phyloP scores from a whole-genome alignment of 2,797 vertebrate genomes.

The Myotis planiceps region DNA sequence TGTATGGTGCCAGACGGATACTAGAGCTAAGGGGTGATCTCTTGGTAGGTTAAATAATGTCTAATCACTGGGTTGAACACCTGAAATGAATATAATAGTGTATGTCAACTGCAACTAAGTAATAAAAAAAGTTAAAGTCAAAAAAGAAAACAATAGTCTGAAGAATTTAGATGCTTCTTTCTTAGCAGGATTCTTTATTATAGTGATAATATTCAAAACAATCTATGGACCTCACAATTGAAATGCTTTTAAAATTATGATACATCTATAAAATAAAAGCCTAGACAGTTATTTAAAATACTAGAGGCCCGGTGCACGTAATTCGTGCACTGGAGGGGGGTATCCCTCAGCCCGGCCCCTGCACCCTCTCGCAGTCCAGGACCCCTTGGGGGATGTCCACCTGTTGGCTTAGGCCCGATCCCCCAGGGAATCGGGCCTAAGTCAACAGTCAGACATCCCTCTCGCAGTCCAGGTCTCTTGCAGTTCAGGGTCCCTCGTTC shows the following conservation, averaged over 20 bases:
- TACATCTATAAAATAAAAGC: not conserved
- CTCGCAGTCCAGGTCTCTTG: fast-evolving
- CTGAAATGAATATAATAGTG: not conserved
- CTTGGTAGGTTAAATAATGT: not conserved
- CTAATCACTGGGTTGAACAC: not conserved
- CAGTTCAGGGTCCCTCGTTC: too few species aligned
- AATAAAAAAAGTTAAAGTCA: not conserved
- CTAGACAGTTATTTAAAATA: not conserved
- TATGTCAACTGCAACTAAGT: not conserved
- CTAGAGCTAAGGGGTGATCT: not conserved
- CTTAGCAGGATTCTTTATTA: not conserved
- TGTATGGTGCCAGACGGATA: not conserved
- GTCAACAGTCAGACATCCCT: too few species aligned
- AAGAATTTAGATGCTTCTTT: not conserved
- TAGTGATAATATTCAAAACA: not conserved
- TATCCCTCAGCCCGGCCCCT: too few species aligned
- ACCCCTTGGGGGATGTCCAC: too few species aligned
- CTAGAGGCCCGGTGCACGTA: too few species aligned
- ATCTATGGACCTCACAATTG: not conserved
- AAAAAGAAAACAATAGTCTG: not conserved
- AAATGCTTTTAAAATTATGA: not conserved
- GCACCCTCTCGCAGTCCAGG: too few species aligned
- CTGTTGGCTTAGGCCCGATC: too few species aligned
- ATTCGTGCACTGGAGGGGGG: fast-evolving
- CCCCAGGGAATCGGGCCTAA: too few species aligned